Base-by-base conservation (phyloP, 64 coral and sea anemone genomes). In the Montipora sp. region DNA sequence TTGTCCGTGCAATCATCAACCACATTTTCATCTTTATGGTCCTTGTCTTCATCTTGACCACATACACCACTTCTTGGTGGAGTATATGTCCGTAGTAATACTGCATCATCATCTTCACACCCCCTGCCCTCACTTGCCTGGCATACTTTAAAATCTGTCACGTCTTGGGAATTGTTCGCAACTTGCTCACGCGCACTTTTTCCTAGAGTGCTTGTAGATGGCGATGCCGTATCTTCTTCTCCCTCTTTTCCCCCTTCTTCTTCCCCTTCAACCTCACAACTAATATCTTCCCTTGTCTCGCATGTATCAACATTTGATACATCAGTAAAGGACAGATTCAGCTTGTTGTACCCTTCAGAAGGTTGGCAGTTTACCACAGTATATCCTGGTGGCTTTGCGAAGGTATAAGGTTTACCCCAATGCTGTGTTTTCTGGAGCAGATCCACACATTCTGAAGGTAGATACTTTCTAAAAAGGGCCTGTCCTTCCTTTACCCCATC, bases 401-500 rank as follows among this genome's bases (percentile, higher is more conserved):
- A 92, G 46, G n/a, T 50, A 63, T 92, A 92, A 8, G 73, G 72
- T n/a, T 45, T 73, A 14, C 14, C 73, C 73, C 81, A 92, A 48
- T 43, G 6, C 36, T 27, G 4, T 49, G 43, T 81, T 50, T 77
- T 48, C 9, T 86, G 44, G 5, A 92, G 44, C 6, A 84, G 48
- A 7, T 19, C 11, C 84, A 72, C 51, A 51, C 69, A 58, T 16
- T 73, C 36, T 47, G 59, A 4, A 24, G 81, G 80, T 16, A 66
- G 58, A 59, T 86, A 92, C 55, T 78, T 92, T 51, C 2, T 0
- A 43, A 92, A 92, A 0, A 92, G 36, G 1, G 58, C 59, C 16
- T 79, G 88, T 12, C 45, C 88, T 57, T 90, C 74, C 49, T 48
- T 78, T 23, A 94, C 49, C 0, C 88, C 93, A 7, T 12, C 5